These are phyloP conservation scores for Pimephales promelas DNA, from an alignment of 2,113 vertebrate species.

Conservation along the genomic window DNA sequence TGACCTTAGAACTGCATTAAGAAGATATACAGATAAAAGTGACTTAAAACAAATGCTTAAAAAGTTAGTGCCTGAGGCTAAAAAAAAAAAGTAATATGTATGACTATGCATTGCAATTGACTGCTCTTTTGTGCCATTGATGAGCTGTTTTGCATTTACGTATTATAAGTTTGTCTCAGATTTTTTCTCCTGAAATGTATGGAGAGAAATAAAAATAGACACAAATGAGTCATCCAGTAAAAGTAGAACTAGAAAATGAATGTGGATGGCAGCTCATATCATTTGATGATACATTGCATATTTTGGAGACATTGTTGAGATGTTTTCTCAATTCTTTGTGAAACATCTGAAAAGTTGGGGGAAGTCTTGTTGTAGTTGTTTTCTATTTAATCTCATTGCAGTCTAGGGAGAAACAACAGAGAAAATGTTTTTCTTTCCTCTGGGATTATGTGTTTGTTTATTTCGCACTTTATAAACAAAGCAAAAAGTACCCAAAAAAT, in stretches of 20 bases:
- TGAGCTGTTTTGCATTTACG: background rate
- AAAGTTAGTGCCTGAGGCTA: background rate
- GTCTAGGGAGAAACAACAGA: background rate
- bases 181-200: background rate
- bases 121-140: background rate
- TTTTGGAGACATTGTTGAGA: too few relatives aligned
- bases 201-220: background rate
- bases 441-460: background rate
- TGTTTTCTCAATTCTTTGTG: background rate
- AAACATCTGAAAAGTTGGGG: background rate
- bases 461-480: slow-evolving; percentile 13
- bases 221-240: background rate
- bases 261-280: background rate
- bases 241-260: background rate
- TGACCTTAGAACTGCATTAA: background rate
- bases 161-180: background rate
- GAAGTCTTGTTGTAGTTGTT: background rate
- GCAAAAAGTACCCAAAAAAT: slow-evolving; percentile 29
- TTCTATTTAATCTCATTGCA: background rate
- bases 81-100: background rate
- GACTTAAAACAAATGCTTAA: slow-evolving; percentile 1
- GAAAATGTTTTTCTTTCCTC: background rate
- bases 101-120: background rate
- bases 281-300: background rate
- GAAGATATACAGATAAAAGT: background rate